Conservation (phyloP, 2,113 vertebrate species). For the Megalops atlanticus region DNA sequence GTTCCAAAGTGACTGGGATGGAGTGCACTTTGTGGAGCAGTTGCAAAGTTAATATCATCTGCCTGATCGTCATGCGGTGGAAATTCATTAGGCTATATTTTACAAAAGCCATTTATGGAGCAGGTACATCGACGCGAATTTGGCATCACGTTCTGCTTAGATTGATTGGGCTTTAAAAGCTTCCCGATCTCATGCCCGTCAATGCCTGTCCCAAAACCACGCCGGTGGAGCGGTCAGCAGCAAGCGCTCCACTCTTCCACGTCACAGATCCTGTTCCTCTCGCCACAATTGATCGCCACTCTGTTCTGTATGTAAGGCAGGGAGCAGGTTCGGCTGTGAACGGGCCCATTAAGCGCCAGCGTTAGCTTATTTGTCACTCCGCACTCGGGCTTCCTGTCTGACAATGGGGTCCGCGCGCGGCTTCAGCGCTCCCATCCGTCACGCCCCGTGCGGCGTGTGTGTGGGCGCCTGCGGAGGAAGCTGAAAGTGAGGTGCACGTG, state of each 20-base stretch:
- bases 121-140: background rate
- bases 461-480: too few species aligned
- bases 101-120: background rate
- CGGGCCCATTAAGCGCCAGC: background rate
- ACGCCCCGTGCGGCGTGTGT: background rate
- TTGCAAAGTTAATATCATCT: background rate
- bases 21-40: too few species aligned
- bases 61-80: background rate
- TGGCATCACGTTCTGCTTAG: background rate
- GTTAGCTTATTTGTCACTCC: background rate
- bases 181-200: background rate
- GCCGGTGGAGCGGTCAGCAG: too few species aligned
- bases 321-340: background rate
- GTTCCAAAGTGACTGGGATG: background rate
- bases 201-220: background rate
- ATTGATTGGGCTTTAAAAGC: background rate
- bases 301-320: background rate
- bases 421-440: background rate
- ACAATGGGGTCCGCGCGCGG: background rate
- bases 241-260: background rate
- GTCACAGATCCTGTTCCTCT: background rate
- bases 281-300: background rate
- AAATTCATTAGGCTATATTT: background rate
- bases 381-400: background rate
- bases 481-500: background rate